phyloP scores from a whole-genome alignment of 2,888 invertebrate species.

The Cecidostiba fungosa region DNA sequence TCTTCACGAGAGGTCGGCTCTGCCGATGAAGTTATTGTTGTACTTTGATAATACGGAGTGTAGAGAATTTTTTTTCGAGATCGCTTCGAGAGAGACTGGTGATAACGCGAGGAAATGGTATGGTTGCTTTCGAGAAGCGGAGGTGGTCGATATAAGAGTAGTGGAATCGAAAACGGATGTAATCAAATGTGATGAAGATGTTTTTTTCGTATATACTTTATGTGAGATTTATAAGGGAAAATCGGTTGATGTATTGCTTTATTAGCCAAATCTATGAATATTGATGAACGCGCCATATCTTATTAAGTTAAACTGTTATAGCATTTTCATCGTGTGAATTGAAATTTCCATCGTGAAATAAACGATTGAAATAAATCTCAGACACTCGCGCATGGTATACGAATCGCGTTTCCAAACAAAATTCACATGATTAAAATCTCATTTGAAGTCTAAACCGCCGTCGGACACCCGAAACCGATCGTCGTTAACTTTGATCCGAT shows the following conservation, averaged over 20 bases:
- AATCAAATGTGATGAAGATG: background rate
- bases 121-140: background rate
- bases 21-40: conserved; percentile 29
- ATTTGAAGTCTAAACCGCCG: background rate
- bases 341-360: background rate
- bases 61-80: background rate
- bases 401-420: background rate
- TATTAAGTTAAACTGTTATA: background rate
- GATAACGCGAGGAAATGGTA: background rate
- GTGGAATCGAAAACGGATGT: background rate
- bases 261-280: background rate
- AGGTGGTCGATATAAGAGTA: too few relatives aligned
- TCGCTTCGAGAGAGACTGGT: background rate
- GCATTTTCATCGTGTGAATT: background rate
- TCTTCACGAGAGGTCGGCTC: background rate
- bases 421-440: background rate
- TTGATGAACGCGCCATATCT: background rate
- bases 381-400: background rate
- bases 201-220: background rate
- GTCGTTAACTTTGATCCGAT: conserved; percentile 39
- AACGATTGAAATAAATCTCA: background rate
- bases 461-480: background rate
- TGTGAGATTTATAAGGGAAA: background rate
- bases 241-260: background rate
- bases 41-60: background rate